These are phyloP conservation scores for Philonicus albiceps DNA, from an alignment of 2,888 invertebrate species.

Conservation along the genomic window DNA sequence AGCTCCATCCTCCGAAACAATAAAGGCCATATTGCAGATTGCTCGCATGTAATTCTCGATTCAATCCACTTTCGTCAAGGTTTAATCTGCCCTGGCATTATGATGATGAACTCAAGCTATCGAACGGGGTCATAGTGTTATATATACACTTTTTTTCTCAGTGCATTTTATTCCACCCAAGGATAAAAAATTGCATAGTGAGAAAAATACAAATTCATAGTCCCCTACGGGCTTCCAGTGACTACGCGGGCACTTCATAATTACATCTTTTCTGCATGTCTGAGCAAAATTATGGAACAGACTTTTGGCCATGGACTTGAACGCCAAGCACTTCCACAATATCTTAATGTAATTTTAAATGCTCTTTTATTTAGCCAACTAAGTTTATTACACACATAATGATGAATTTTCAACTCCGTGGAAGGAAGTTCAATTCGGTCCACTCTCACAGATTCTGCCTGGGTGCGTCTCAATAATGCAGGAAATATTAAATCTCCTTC, in stretches of 20 bases:
- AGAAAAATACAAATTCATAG: neutral
- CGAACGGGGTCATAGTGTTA: constrained; percentile 1
- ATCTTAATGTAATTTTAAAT: neutral
- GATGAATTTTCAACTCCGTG: neutral
- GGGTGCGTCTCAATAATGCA: neutral
- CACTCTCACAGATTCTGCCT: neutral
- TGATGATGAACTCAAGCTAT: constrained; percentile 37
- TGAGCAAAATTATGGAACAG: neutral
- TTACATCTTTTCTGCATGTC: neutral
- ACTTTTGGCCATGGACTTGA: neutral
- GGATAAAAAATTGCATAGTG: neutral
- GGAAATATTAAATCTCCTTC: neutral
- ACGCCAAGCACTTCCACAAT: neutral
- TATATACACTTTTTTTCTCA: neutral
- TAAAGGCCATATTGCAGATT: constrained; percentile 29
- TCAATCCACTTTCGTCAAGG: constrained; percentile 22
- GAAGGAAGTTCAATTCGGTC: neutral
- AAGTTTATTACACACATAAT: neutral
- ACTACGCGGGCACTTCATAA: neutral
- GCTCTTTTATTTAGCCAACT: neutral
- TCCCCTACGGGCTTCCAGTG: neutral
- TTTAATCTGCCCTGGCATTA: constrained; percentile 29
- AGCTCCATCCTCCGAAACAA: constrained; percentile 7
- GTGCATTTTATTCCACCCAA: constrained; percentile 15
- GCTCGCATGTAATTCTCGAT: constrained; percentile 31